phyloP scores from a whole-genome alignment of 2,113 vertebrate genomes.

The Poeciliopsis prolifica region DNA sequence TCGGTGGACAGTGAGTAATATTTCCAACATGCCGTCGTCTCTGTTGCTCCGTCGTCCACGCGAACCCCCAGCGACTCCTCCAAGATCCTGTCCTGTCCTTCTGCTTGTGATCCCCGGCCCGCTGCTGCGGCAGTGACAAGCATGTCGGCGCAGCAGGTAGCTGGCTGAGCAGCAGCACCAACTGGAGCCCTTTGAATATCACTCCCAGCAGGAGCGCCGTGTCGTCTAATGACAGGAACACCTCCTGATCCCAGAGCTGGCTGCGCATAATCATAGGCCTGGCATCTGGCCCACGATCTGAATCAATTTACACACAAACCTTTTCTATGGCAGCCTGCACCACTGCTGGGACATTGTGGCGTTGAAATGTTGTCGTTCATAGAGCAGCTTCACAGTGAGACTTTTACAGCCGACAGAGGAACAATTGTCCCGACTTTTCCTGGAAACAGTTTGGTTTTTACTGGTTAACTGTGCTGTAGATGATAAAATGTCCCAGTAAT shows the following conservation, averaged over 20 bases:
- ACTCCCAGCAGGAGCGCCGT: constrained; percentile 52
- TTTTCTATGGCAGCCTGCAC: constrained; percentile 2
- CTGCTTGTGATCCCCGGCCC: constrained; percentile 43
- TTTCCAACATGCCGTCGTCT: neutral
- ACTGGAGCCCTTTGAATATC: constrained; percentile 56
- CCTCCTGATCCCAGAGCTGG: constrained; percentile 43
- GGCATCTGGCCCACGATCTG: constrained; percentile 16
- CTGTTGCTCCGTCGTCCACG: neutral
- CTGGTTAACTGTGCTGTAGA: too few relatives aligned
- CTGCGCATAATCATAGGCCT: constrained; percentile 50
- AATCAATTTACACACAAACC: constrained; percentile 20
- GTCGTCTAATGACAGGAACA: constrained; percentile 57
- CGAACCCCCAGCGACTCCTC: constrained; percentile 1
- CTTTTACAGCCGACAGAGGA: neutral
- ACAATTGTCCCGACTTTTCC: neutral
- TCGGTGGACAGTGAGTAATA: constrained; percentile 93
- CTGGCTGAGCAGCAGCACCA: constrained; percentile 43
- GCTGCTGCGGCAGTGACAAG: constrained; percentile 37
- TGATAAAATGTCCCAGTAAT: too few relatives aligned
- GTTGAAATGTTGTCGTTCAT: neutral
- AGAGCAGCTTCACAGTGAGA: neutral
- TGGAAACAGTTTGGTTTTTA: neutral
- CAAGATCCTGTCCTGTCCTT: neutral
- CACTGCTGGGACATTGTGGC: constrained; percentile 1
- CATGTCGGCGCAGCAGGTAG: constrained; percentile 60